Conservation (phyloP, 2,888 invertebrate genomes). For the Allygus modestus region DNA sequence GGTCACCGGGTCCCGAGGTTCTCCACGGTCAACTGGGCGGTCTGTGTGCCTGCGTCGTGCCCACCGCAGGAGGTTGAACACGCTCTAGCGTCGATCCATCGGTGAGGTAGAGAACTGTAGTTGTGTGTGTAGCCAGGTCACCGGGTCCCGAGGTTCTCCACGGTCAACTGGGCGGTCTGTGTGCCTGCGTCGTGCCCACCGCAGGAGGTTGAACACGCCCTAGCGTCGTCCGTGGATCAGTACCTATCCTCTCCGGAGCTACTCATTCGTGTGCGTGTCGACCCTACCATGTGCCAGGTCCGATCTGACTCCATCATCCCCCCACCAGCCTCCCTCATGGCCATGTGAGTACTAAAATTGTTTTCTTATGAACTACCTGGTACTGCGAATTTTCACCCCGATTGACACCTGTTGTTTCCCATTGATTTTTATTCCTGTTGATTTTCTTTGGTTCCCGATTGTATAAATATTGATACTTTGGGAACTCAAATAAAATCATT, state of each 20-base stretch:
- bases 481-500: too few species aligned
- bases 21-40: too few species aligned
- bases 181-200: conserved; percentile 80
- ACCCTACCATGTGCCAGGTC: conserved; percentile 81
- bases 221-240: conserved; percentile 76
- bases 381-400: too few species aligned
- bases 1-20: too few species aligned
- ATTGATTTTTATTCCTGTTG: too few species aligned
- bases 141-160: conserved; percentile 82
- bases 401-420: too few species aligned
- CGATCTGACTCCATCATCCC: conserved; percentile 72
- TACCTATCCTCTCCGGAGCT: conserved; percentile 78
- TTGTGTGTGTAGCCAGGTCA: conserved; percentile 80
- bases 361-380: neutral
- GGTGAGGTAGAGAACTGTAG: too few species aligned
- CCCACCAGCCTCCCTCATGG: conserved; percentile 76
- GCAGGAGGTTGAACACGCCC: conserved; percentile 79
- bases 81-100: too few species aligned
- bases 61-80: too few species aligned
- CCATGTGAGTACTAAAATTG: conserved; percentile 74
- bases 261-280: conserved; percentile 78
- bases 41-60: too few species aligned
- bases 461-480: too few species aligned
- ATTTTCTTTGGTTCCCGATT: too few species aligned
- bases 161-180: conserved; percentile 83